These are phyloP conservation scores for Bicyclus anynana DNA, from an alignment of 1,140 invertebrate species.

Conservation along the genomic window DNA sequence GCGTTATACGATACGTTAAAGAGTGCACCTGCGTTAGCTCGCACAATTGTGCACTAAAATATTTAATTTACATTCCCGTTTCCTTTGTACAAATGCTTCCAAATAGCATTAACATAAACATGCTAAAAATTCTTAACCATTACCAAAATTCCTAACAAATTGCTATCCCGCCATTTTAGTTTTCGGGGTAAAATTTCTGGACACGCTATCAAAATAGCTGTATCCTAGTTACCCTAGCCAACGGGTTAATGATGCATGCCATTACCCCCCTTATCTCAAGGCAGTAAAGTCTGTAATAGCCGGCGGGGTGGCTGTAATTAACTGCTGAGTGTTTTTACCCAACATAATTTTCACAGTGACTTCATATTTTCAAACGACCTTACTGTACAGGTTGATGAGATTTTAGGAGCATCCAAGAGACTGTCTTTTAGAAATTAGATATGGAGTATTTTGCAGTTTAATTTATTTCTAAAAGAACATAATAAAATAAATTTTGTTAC, in stretches of 20 bases:
- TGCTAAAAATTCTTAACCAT: too few relatives aligned
- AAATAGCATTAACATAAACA: too few relatives aligned
- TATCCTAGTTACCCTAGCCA: slow-evolving; percentile 5
- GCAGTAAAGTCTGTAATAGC: slow-evolving; percentile 13
- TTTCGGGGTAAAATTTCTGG: not conserved
- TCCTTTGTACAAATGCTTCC: too few relatives aligned
- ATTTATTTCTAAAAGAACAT: too few relatives aligned
- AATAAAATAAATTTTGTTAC: too few relatives aligned
- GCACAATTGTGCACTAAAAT: too few relatives aligned
- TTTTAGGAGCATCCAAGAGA: not conserved
- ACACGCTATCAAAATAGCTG: not conserved
- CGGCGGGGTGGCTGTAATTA: slow-evolving; percentile 25
- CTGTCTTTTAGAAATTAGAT: too few relatives aligned
- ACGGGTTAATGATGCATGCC: not conserved
- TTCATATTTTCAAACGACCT: slow-evolving; percentile 39
- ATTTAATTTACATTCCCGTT: too few relatives aligned
- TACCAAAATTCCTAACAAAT: not conserved
- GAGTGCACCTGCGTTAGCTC: too few relatives aligned
- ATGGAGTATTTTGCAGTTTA: too few relatives aligned
- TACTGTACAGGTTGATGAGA: not conserved
- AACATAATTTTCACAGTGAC: slow-evolving; percentile 37
- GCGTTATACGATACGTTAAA: too few relatives aligned
- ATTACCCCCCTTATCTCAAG: slow-evolving; percentile 7
- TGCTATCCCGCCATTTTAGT: not conserved
- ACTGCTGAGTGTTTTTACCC: slow-evolving; percentile 32